Evolutionary conservation across 2,797 vertebrate genomes (phyloP).

Genomic region (Fratercula arctica): DNA sequence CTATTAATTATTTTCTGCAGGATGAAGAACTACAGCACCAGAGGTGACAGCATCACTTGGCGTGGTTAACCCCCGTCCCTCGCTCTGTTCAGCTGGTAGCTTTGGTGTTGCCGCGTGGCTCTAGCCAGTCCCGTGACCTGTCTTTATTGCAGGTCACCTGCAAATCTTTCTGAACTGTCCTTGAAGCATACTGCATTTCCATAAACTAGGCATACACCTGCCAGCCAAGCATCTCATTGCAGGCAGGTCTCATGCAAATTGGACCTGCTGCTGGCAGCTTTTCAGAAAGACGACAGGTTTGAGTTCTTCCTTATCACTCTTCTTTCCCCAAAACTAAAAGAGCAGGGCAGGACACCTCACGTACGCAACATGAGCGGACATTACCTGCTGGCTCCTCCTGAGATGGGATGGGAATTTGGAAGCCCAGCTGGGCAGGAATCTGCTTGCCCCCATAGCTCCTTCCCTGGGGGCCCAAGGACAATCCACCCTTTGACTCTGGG

Average conservation of each 20-base stretch:
- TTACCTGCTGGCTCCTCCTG: rapidly evolving
- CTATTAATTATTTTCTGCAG: background rate
- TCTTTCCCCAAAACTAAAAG: background rate
- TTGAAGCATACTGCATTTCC: background rate
- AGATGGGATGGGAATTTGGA: background rate
- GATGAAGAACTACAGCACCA: background rate
- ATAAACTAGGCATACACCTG: background rate
- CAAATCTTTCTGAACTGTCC: background rate
- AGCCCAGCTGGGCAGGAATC: rapidly evolving
- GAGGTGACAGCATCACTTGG: background rate
- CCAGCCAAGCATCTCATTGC: background rate
- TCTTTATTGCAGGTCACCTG: background rate
- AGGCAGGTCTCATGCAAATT: background rate
- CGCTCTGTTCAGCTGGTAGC: background rate
- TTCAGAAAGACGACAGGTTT: background rate
- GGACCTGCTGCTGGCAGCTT: background rate
- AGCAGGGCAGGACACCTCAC: background rate
- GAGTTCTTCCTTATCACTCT: background rate
- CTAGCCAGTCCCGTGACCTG: background rate
- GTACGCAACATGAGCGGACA: rapidly evolving
- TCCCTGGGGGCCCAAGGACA: background rate
- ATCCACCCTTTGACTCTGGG: background rate
- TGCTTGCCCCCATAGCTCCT: background rate
- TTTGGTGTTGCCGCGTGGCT: rapidly evolving
- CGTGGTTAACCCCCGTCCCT: background rate